These are phyloP conservation scores for Paguma larvata DNA, from an alignment of 2,797 vertebrate genomes.

Conservation along the genomic window DNA sequence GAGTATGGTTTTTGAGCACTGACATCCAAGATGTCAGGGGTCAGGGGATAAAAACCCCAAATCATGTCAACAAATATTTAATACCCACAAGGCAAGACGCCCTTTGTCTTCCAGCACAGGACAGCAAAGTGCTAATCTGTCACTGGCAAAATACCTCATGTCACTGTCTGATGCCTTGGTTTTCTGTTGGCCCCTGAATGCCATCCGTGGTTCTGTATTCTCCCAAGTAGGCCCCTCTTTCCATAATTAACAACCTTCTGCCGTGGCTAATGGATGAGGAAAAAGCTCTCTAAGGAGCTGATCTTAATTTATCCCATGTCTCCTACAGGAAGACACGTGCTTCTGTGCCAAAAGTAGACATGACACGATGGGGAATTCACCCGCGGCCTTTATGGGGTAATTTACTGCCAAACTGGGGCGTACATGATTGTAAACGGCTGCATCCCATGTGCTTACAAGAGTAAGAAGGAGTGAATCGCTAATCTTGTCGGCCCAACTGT, in stretches of 20 bases:
- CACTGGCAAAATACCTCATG: slow-evolving; percentile 42
- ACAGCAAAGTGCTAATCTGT: slow-evolving; percentile 51
- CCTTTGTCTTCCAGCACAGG: slow-evolving; percentile 42
- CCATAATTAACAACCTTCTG: slow-evolving; percentile 41
- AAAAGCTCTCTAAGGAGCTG: background rate
- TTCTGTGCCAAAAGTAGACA: background rate
- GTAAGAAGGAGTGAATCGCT: slow-evolving; percentile 64
- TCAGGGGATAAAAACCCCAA: background rate
- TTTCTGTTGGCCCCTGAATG: slow-evolving; percentile 45
- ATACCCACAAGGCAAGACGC: background rate
- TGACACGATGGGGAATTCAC: background rate
- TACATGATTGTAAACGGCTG: slow-evolving; percentile 43
- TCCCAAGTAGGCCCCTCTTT: background rate
- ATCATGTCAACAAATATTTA: background rate
- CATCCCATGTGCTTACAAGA: slow-evolving; percentile 61
- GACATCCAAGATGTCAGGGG: background rate
- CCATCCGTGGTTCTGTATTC: background rate
- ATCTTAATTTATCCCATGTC: background rate
- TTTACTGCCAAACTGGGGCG: slow-evolving; percentile 59
- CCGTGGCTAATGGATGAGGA: slow-evolving; percentile 40
- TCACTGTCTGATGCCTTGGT: slow-evolving; percentile 34
- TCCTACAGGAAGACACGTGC: background rate
- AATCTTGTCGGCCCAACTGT: slow-evolving; percentile 72
- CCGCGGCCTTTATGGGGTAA: slow-evolving; percentile 11
- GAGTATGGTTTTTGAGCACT: background rate